Conservation (phyloP, 30 jellyfish, hydroid and myxozoan species). For the Turritopsis dohrnii region DNA sequence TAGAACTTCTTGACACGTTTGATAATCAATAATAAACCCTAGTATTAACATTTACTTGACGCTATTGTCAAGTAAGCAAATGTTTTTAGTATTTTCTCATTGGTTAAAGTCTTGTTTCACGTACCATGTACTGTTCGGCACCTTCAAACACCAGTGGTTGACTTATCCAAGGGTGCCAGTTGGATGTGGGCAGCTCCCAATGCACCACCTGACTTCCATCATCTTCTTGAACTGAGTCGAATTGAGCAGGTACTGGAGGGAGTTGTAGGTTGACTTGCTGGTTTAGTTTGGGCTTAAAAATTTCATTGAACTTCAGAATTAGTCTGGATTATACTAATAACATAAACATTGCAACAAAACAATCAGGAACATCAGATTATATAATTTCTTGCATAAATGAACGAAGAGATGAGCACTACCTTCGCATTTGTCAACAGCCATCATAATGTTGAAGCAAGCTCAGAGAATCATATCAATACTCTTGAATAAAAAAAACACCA, state of each 20-base stretch:
- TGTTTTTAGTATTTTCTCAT: too few species aligned
- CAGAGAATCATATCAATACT: too few species aligned
- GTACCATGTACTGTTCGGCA: conserved; percentile 88
- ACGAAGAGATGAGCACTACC: not conserved
- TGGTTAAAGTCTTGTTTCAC: too few species aligned
- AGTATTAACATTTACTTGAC: too few species aligned
- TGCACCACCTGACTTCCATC: conserved; percentile 31
- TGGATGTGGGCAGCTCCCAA: conserved; percentile 84
- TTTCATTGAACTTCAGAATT: not conserved
- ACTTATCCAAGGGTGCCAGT: conserved; percentile 90
- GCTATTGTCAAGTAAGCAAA: too few species aligned
- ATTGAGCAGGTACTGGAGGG: not conserved
- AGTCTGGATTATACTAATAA: not conserved
- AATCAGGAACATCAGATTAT: not conserved
- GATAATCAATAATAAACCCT: too few species aligned
- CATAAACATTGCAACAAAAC: not conserved
- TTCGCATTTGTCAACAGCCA: not conserved
- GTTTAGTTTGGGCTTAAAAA: conserved; percentile 15
- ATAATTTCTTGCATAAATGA: not conserved
- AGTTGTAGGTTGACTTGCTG: conserved; percentile 23
- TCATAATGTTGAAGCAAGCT: not conserved
- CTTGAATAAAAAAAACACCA: not conserved
- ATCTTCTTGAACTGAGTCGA: conserved; percentile 3
- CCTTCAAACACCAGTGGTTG: conserved; percentile 92
- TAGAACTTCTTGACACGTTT: too few species aligned